phyloP scores from a whole-genome alignment of 2,113 vertebrate genomes.

The Sterrhoptilus dennistouni region DNA sequence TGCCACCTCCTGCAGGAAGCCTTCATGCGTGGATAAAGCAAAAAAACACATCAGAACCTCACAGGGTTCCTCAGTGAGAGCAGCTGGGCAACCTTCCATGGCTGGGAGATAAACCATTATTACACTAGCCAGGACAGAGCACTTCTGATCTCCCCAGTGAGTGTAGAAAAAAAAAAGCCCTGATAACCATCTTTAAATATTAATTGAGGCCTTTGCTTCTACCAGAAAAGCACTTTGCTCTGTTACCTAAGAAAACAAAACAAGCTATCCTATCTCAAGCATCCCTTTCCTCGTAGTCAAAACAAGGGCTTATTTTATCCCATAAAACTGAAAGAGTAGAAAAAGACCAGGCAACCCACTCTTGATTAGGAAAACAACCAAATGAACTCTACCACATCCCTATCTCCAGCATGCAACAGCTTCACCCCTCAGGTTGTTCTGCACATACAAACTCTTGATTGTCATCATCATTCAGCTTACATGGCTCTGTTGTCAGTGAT shows the following conservation, averaged over 20 bases:
- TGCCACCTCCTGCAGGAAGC: not conserved
- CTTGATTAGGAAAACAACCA: not conserved
- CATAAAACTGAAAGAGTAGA: not conserved
- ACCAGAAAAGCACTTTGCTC: not conserved
- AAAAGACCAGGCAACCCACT: not conserved
- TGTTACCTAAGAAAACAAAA: not conserved
- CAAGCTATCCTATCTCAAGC: not conserved
- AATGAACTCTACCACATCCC: not conserved
- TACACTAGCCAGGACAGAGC: not conserved
- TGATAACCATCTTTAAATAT: not conserved
- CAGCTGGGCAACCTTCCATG: not conserved
- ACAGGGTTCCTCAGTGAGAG: not conserved
- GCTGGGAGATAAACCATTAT: not conserved
- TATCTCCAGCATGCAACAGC: not conserved
- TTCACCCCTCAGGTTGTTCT: not conserved
- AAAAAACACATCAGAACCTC: fast-evolving
- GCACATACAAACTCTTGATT: not conserved
- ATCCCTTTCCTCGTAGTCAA: not conserved
- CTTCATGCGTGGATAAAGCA: not conserved
- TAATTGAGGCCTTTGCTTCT: not conserved
- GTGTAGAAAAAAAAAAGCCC: not conserved
- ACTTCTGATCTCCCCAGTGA: not conserved
- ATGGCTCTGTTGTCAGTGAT: not conserved
- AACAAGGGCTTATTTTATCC: not conserved
- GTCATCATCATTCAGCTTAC: not conserved